phyloP scores from a whole-genome alignment of 2,113 vertebrate species.

The Aptenodytes patagonicus region DNA sequence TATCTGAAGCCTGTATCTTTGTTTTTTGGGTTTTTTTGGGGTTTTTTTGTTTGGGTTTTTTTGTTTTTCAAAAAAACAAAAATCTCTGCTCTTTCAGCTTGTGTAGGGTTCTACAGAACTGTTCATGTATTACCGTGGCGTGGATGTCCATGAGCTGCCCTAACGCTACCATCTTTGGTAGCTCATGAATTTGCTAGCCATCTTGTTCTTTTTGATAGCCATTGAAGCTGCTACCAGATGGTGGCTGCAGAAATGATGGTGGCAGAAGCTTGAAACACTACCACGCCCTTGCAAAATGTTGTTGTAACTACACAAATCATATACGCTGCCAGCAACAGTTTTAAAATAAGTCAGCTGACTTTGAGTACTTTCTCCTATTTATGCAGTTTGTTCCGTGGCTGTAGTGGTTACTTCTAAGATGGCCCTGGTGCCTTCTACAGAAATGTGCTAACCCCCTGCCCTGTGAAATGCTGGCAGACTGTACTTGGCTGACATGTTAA shows the following conservation, averaged over 20 bases:
- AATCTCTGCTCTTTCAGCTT: neutral
- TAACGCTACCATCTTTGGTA: fast-evolving
- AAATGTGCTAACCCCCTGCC: neutral
- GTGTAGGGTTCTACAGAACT: neutral
- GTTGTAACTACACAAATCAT: neutral
- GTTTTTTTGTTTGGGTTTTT: no score
- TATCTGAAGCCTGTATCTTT: neutral
- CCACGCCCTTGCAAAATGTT: neutral
- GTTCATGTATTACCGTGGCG: fast-evolving
- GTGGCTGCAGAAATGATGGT: neutral
- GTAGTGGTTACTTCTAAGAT: neutral
- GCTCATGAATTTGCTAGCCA: neutral
- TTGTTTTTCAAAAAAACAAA: no score
- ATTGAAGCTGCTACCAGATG: neutral
- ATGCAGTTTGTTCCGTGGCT: neutral
- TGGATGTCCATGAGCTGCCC: neutral
- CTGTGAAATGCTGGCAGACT: fast-evolving
- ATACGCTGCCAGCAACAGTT: neutral
- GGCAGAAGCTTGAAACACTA: neutral
- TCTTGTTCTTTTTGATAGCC: neutral
- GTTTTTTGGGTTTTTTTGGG: no score
- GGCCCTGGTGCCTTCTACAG: neutral
- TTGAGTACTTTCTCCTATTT: neutral
- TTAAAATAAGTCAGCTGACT: neutral
- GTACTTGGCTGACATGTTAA: neutral